These are phyloP conservation scores for Cephonodes hylas DNA, from an alignment of 2,888 invertebrate species.

Conservation along the genomic window DNA sequence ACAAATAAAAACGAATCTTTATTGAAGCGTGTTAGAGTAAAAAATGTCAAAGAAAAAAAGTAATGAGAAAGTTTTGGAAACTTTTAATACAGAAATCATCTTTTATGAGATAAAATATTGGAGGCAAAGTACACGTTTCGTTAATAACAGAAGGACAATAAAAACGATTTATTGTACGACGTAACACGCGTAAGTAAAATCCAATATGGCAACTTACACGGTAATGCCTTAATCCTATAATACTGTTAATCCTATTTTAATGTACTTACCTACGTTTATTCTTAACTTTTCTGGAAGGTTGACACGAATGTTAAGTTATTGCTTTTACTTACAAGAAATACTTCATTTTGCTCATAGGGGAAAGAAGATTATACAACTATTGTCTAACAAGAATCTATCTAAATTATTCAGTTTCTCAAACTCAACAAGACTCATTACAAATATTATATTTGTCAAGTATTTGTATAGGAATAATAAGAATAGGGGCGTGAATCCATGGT, in stretches of 20 bases:
- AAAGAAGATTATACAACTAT: no score
- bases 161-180: neutral
- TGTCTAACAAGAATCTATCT: no score
- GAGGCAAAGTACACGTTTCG: neutral
- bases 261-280: neutral
- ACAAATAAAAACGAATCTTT: slow-evolving; percentile 5
- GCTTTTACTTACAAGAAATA: neutral
- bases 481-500: no score
- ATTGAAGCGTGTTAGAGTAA: neutral
- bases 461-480: no score
- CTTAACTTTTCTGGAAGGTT: neutral
- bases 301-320: no score
- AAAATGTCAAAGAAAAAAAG: neutral
- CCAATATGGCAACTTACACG: neutral
- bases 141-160: neutral
- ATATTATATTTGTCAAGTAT: no score
- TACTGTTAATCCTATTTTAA: neutral
- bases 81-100: neutral
- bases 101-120: neutral
- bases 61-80: neutral
- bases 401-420: no score
- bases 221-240: slow-evolving; percentile 6
- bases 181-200: neutral
- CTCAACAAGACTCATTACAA: no score
- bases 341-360: no score